A percentile compares a stretch with the other conserved stretches of the same genome.
These are phyloP conservation scores for Bombus waltoni DNA, from an alignment of 1,140 invertebrate genomes.

Conservation along the genomic window DNA sequence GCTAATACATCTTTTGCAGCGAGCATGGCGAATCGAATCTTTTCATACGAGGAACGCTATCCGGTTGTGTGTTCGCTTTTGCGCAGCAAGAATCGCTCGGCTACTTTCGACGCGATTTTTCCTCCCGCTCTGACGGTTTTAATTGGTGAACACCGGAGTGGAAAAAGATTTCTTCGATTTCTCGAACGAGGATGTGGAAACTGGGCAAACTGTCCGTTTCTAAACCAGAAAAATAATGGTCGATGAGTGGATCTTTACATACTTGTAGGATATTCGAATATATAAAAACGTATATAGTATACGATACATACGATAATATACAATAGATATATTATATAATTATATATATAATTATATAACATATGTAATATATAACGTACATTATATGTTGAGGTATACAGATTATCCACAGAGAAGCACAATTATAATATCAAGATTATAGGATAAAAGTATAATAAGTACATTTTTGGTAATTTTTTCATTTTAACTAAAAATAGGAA, in stretches of 20 bases:
- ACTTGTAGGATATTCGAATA: background rate
- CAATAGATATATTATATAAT: too few species aligned
- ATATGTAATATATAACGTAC: too few species aligned
- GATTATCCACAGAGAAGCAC: too few species aligned
- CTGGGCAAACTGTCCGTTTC: background rate
- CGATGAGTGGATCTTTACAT: background rate
- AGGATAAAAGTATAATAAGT: too few species aligned
- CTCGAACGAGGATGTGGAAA: background rate
- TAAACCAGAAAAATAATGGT: background rate
- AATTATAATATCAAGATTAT: too few species aligned
- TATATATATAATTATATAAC: too few species aligned
- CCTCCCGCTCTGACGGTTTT: background rate
- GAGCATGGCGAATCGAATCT: background rate
- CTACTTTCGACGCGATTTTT: background rate
- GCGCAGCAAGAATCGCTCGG: slow-evolving; percentile 4
- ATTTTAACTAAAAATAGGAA: too few species aligned
- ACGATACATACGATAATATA: background rate
- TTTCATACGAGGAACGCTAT: background rate
- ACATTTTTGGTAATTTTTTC: too few species aligned
- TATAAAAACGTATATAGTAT: background rate
- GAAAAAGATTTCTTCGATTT: slow-evolving; percentile 11
- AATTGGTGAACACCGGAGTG: background rate
- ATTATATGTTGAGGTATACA: too few species aligned
- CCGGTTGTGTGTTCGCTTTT: background rate
- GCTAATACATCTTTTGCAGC: background rate